phyloP scores from a whole-genome alignment of 2,797 vertebrate genomes.

The Echiichthys vipera region DNA sequence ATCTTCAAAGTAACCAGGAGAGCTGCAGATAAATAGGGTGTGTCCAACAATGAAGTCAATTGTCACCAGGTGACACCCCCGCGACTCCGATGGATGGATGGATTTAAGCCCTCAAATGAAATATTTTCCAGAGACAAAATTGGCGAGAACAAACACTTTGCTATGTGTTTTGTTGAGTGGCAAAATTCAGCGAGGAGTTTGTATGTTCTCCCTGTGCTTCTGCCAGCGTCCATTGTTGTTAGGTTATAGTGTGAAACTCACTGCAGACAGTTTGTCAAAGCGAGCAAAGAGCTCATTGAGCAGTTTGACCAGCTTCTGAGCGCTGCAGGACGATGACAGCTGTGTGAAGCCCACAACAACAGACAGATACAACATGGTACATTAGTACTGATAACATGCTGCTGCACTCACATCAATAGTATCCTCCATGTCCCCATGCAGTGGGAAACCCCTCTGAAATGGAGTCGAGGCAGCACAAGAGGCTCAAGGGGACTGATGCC shows the following conservation, averaged over 20 bases:
- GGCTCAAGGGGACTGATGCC: neutral
- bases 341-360: slow-evolving; percentile 91
- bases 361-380: slow-evolving; percentile 6
- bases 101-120: no score
- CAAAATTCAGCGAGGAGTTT: no score
- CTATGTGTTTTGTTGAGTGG: no score
- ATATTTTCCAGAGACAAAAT: no score
- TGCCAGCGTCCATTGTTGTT: no score
- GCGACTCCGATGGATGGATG: no score
- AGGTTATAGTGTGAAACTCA: slow-evolving; percentile 78
- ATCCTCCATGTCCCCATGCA: neutral
- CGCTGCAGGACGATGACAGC: slow-evolving; percentile 93
- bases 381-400: slow-evolving; percentile 11
- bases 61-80: no score
- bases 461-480: neutral
- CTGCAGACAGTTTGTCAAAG: slow-evolving; percentile 94
- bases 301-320: slow-evolving; percentile 95
- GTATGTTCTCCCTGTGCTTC: no score
- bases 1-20: no score
- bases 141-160: no score
- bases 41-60: no score
- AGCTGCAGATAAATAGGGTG: no score
- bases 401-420: neutral
- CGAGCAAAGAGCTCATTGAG: slow-evolving; percentile 96
- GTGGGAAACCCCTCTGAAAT: neutral